Evolutionary conservation across 2,888 invertebrate genomes (phyloP), one percentile per base, ranked within the genome.

Genomic region (Temnothorax rugatulus): DNA sequence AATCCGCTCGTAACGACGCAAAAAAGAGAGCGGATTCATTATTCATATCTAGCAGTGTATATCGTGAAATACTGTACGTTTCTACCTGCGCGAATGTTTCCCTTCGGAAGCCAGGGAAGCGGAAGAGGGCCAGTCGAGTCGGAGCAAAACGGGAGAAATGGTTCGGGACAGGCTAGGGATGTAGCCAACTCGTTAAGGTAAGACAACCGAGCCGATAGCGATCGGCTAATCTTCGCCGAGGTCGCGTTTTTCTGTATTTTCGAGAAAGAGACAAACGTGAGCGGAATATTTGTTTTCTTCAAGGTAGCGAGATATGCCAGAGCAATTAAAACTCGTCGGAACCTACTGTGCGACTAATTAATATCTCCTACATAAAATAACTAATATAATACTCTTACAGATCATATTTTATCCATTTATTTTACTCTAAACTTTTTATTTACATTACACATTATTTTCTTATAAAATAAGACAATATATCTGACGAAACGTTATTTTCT

Each of bases 211-310:
- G 87, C 77, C 89, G 94, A 94, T 94, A 94, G 90, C 91, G 91
- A 94, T 94, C 94, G 92, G 92, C 93, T 93, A 93, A 93, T 94
- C 93, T 92, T 90, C 87, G 84, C 84, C 89, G 84, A 83, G 75
- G 88, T 87, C 86, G 75, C 84, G 84, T 89, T 89, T 89, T 86
- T 88, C 84, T 88, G 44, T 75, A 79, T 81, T 83, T 85, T 64
- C 18, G 69, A 73, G 84, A 84, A 38, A 76, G 52, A 86, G 86
- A 82, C 83, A 64, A 50, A 77, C 73, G 71, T 81, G 81, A 83
- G 74, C 84, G 82, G 87, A 90, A 86, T 88, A 90, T 91, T 88
- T 86, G 83, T 59, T 59, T 69, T 73, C 18, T 69, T 75, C 21
- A 74, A 79, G 64, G 57, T 75, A 69, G 63, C 74, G 76, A 82